Evolutionary conservation across 2,113 vertebrate species (phyloP).

Genomic region (Phyllostomus hastatus): DNA sequence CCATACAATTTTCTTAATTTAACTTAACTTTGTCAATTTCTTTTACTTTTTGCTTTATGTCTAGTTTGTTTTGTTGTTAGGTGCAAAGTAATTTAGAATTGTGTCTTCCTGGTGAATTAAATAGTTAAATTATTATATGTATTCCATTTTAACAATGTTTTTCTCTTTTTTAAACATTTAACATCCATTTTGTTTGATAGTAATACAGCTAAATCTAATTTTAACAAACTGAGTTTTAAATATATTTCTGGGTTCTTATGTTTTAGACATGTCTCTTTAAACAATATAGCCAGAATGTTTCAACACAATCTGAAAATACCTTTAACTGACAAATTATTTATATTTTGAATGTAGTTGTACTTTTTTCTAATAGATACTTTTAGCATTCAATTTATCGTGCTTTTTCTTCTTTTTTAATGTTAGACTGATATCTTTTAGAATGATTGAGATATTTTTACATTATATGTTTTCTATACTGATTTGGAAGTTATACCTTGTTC

Average conservation of each 20-base stretch:
- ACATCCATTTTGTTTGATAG: not conserved
- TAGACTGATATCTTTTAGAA: not conserved
- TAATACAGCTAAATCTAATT: not conserved
- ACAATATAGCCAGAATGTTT: not conserved
- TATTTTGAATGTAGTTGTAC: not conserved
- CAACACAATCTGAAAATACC: not conserved
- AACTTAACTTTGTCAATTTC: not conserved
- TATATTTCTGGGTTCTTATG: not conserved
- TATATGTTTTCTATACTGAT: not conserved
- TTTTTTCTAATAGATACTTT: not conserved
- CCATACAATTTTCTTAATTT: not conserved
- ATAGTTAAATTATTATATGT: not conserved
- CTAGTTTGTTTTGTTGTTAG: not conserved
- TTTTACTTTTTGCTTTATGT: not conserved
- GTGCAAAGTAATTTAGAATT: not conserved
- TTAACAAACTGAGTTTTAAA: not conserved
- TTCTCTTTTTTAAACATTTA: not conserved
- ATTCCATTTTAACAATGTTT: not conserved
- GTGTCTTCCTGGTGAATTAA: not conserved
- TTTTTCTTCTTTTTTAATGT: not conserved
- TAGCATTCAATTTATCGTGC: not conserved
- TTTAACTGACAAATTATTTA: not conserved
- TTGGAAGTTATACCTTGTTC: not conserved
- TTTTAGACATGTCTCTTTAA: not conserved
- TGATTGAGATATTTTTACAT: not conserved